These are phyloP conservation scores for Chloebia gouldiae DNA, from an alignment of 2,113 vertebrate species.

Conservation along the genomic window DNA sequence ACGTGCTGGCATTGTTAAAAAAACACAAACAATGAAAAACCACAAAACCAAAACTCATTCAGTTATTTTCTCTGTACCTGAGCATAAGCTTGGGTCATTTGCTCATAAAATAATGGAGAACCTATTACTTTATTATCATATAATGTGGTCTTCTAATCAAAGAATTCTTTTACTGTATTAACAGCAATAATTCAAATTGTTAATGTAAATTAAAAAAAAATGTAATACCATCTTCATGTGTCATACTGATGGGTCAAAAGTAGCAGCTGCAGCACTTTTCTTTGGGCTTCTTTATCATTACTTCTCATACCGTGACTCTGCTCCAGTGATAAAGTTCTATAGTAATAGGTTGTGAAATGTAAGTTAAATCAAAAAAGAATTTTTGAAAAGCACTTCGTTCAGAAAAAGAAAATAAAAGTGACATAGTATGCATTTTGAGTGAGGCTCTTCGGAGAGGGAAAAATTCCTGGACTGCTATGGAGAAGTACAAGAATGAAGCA, in stretches of 20 bases:
- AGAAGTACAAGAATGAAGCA: neutral
- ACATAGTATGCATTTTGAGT: neutral
- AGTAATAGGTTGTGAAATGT: neutral
- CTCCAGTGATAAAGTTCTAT: neutral
- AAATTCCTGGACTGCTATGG: neutral
- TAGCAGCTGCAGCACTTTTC: neutral
- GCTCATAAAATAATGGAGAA: slow-evolving; percentile 16
- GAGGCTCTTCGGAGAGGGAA: neutral
- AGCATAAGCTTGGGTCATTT: slow-evolving; percentile 2
- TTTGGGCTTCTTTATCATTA: neutral
- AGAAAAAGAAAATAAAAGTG: slow-evolving; percentile 16
- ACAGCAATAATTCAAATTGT: neutral
- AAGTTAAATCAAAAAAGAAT: neutral
- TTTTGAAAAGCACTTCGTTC: slow-evolving; percentile 34
- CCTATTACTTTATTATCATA: neutral
- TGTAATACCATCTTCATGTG: accelerated
- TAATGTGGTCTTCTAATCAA: neutral
- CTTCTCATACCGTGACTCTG: neutral
- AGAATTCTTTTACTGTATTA: neutral
- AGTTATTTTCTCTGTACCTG: slow-evolving; percentile 51
- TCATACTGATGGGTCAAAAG: neutral
- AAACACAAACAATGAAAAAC: neutral
- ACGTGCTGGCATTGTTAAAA: neutral
- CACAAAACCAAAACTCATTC: slow-evolving; percentile 17
- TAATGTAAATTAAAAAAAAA: neutral